These are phyloP conservation scores for Isoperla grammatica DNA, from an alignment of 2,888 invertebrate genomes.

Conservation along the genomic window DNA sequence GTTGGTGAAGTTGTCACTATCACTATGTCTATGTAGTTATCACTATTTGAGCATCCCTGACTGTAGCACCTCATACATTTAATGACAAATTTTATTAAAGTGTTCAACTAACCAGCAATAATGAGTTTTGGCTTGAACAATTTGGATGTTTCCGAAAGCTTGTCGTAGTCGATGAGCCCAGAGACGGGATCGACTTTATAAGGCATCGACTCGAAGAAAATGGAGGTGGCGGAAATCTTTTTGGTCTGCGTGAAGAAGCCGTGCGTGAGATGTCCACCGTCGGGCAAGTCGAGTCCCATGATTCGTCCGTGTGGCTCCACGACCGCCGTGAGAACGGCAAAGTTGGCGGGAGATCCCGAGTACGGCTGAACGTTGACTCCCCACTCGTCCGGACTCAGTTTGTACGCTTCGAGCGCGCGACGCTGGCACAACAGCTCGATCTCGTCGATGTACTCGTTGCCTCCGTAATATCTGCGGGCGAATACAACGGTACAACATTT, in stretches of 20 bases:
- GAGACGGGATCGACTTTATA: constrained; percentile 80
- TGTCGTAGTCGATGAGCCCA: constrained; percentile 91
- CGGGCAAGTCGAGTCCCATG: constrained; percentile 93
- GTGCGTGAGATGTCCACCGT: constrained; percentile 94
- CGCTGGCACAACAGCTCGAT: constrained; percentile 85
- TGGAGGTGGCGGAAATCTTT: constrained; percentile 93
- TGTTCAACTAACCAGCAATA: constrained; percentile 73
- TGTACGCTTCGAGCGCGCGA: constrained; percentile 78
- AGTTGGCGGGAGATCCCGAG: constrained; percentile 93
- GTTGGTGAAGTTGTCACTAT: no score
- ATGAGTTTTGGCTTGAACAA: constrained; percentile 90
- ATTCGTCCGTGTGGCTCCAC: constrained; percentile 90
- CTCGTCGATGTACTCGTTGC: constrained; percentile 93
- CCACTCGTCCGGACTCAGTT: constrained; percentile 80
- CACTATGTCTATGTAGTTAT: no score
- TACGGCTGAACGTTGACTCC: constrained; percentile 98
- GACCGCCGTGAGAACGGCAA: constrained; percentile 90
- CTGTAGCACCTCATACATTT: no score
- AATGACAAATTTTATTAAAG: no score
- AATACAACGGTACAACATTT: no score
- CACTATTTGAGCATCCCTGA: no score
- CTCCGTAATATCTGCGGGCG: constrained; percentile 93
- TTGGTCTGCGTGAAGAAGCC: constrained; percentile 83
- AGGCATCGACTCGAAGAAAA: constrained; percentile 98
- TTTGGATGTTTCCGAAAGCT: constrained; percentile 70